These are phyloP conservation scores for Dryoscopus gambensis DNA, from an alignment of 2,113 vertebrate genomes.

Conservation along the genomic window DNA sequence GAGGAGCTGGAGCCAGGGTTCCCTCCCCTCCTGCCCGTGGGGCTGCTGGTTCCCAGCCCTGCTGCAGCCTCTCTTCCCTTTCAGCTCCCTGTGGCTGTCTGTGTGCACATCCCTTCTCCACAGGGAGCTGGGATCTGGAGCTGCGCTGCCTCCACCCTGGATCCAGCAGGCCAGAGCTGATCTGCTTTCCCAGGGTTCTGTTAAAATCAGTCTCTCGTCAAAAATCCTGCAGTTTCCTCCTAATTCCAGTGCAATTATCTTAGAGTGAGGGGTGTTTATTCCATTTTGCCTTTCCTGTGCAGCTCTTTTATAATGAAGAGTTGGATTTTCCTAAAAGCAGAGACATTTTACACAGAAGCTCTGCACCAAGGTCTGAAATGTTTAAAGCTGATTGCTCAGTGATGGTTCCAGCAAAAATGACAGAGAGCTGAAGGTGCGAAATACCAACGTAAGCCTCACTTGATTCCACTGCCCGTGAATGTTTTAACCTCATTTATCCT, in stretches of 20 bases:
- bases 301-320: neutral
- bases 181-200: neutral
- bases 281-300: neutral
- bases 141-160: accelerated
- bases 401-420: neutral
- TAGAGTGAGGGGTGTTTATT: neutral
- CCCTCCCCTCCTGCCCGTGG: neutral
- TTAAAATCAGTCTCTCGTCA: neutral
- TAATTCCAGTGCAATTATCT: neutral
- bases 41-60: neutral
- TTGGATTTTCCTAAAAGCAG: neutral
- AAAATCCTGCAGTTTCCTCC: neutral
- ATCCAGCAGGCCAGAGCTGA: accelerated
- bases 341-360: neutral
- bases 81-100: accelerated
- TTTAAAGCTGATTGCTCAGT: constrained; percentile 22
- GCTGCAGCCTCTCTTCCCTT: neutral
- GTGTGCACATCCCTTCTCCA: accelerated
- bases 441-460: neutral
- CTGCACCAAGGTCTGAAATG: neutral
- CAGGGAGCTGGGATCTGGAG: accelerated
- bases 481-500: constrained; percentile 67
- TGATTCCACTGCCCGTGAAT: constrained; percentile 7
- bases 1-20: neutral
- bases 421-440: neutral